Base-by-base conservation (phyloP, 2,113 vertebrate genomes). In the Triplophysa tibetana region DNA sequence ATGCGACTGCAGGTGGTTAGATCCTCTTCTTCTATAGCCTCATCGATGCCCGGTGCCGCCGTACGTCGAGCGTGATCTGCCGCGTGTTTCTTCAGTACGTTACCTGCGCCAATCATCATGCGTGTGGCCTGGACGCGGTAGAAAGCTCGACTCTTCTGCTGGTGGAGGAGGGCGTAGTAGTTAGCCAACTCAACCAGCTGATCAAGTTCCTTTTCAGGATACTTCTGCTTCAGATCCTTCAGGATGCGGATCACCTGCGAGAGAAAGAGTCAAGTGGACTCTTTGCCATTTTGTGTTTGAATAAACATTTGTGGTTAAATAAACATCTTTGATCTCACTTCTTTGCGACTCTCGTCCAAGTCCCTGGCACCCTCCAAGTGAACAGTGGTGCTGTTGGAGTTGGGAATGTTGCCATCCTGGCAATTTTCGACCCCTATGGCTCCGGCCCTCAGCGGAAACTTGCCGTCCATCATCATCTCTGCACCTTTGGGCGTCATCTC, bases 121-220 rank as follows among this genome's bases (percentile, higher is more conserved):
- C 97, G 93, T 0, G 97, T 99, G 48, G 97, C 97, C 81, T 98
- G 89, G 84, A 96, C 81, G 86, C 97, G 97, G 91, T 99, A 98
- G 86, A 99, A 99, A 2, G 97, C 97, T 0, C 97, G 90, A 90
- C 97, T 99, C 92, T 99, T 99, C 91, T 99, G 97, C 74, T 99
- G 97, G 90, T 98, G 96, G 73, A 97, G 90, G 80, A 99, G 82
- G 0, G 97, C 96, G 8, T 95, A 93, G 88, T 99, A 98, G 91
- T 98, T 98, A 83, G 97, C 97, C 79, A 95, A 90, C 81, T 98
- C 97, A 84, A 96, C 83, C 86, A 98, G 92, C 87, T 98, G 97
- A 83, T 98, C 97, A 90, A 98, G 76, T 77, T 98, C 97, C 81
- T 95, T 96, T 78, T 98, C 95, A 0, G 97, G 97, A 87, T 98